Evolutionary conservation across 1,140 invertebrate genomes (phyloP), one percentile per base, ranked within the genome.

Genomic region (Euglossa dilemma): DNA sequence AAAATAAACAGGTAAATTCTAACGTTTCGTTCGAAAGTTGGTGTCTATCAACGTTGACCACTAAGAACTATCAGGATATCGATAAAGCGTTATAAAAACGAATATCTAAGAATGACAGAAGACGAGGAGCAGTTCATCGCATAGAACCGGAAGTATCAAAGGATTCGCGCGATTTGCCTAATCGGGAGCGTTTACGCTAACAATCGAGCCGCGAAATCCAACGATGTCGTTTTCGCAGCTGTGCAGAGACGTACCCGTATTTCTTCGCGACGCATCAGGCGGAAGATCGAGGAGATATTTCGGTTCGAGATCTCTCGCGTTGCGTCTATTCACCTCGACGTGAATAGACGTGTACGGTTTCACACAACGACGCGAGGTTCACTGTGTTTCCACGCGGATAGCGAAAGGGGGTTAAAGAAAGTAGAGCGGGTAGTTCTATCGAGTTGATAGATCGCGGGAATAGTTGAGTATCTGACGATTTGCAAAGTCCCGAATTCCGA

Each of bases 151-250:
- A 74, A 81, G 64, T 43, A 66, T 23, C 63, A 36, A 9, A 52
- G 71, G 56, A 63, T 84, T 64, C 71, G 80, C 28, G 23, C 11
- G 36, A 36, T 36, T 73, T 25, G 43, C 64, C 54, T 87, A 87
- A 85, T 87, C 86, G 86, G 25, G 54, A 50, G 36, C 81, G 85
- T 52, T 84, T 80, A 86, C 84, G 14, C 66, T n/a, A 28, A 50
- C n/a, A 52, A 80, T 56, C 70, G 69, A 86, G 80, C 80, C 85
- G 74, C 77, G 57, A 80, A 87, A 74, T 52, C 57, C 75, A 57
- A 71, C 85, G 82, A 87, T 80, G 80, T 61, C 76, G 63, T 59
- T 72, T 28, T 47, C 80, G 75, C 50, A 56, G 45, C 9, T 9
- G 16, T 43, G 20, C 11, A n/a, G 36, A 28, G 47, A 14, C 52